Percentiles rank a stretch among this genome's conserved stretches.
These are phyloP conservation scores for Rhodinocichla rosea DNA, from an alignment of 2,113 vertebrate species.

Conservation along the genomic window DNA sequence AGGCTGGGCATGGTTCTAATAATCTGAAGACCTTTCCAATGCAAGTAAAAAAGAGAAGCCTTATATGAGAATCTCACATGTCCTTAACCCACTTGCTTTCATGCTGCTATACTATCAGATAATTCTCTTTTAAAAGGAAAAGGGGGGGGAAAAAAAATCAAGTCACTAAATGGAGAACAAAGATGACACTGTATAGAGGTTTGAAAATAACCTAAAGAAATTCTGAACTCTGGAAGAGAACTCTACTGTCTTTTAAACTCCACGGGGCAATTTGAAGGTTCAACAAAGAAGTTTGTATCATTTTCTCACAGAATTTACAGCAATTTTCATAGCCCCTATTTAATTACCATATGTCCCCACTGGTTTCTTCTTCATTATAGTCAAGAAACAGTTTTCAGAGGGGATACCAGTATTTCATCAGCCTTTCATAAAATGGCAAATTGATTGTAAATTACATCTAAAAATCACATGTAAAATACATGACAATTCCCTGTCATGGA, in stretches of 20 bases:
- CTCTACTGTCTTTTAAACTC: not conserved
- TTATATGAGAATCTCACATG: not conserved
- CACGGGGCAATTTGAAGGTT: not conserved
- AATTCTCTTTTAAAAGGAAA: not conserved
- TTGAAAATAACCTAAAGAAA: not conserved
- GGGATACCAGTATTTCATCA: not conserved
- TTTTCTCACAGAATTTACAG: not conserved
- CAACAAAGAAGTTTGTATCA: not conserved
- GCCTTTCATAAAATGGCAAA: not conserved
- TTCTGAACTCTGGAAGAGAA: not conserved
- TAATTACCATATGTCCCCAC: not conserved
- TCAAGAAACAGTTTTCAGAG: conserved; percentile 8
- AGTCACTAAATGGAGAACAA: not conserved
- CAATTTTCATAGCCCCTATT: not conserved
- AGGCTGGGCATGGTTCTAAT: not conserved
- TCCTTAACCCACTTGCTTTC: not conserved
- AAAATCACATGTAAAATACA: not conserved
- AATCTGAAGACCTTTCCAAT: not conserved
- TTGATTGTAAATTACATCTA: not conserved
- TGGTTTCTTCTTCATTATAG: not conserved
- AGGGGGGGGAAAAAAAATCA: too few relatives aligned
- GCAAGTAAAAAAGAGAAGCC: not conserved
- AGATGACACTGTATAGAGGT: not conserved
- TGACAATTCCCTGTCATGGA: not conserved
- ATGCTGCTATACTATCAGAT: not conserved